Base-by-base conservation (phyloP, 2,113 vertebrate species). In the Phalacrocorax brasilianus region DNA sequence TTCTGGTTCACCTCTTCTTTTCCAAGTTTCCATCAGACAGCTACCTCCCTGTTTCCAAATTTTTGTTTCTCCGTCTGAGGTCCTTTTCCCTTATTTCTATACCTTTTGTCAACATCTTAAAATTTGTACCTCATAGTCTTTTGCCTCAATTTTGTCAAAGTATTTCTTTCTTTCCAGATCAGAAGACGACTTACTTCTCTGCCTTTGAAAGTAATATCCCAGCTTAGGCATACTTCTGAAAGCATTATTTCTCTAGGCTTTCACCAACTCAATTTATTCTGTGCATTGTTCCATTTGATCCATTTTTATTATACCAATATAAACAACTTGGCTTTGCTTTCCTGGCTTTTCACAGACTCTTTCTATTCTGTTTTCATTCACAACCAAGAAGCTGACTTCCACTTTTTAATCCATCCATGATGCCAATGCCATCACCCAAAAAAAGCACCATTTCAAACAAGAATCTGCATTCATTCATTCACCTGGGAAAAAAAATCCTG, bases 21-120 rank as follows among this genome's bases (percentile, higher is more conserved):
- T 97, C 92, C 94, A 96, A 91, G 65, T 96, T 96, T 95, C 85
- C 88, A 47, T 68, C 88, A 96, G 94, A 94, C 77, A 91, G 15
- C 50, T 80, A 38, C 68, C n/a, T 93, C 91, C 84, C 66, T 59
- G 14, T n/a, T 71, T 71, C 81, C 27, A 91, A 42, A 11, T 49
- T 74, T 77, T 45, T 74, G 30, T 91, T 92, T 11, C 83, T 50
- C 38, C 80, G 80, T 89, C 89, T 94, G 77, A 89, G 13, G 15
- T 67, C 9, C 56, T 89, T 7, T 42, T 93, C 38, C 12, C 22
- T n/a, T 33, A 30, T 75, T n/a, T 70, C 81, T 87, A 33, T 32
- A 63, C 5, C 27, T 94, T 91, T 89, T 11, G 80, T 35, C 21
- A 84, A 23, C 19, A 47, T 70, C 35, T 95, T 76, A 62, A 79